Evolutionary conservation across 1,140 invertebrate species (phyloP), one percentile per base, ranked within the genome.

Genomic region (Bombus confusus): DNA sequence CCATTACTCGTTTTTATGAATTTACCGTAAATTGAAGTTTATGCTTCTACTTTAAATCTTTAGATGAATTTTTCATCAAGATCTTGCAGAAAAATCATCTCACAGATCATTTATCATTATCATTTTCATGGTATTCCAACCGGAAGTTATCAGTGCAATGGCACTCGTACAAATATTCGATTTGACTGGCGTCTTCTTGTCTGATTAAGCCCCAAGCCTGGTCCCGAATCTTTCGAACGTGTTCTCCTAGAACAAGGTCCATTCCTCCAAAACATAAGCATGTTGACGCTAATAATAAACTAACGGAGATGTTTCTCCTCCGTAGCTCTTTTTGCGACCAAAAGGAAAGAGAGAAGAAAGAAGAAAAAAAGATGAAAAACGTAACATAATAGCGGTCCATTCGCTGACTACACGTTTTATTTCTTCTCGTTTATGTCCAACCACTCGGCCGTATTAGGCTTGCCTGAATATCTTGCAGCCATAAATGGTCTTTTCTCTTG

Each of bases 201-300:
- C 25, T 66, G 22, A 39, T 25, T 25, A 15, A 47, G 59, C 3
- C 28, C 4, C 6, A 41, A 34, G 22, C 5, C 34, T 2, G 15
- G 13, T 64, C 25, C 39, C 10, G 31, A 41, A 34, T 41, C 47
- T 68, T 72, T 82, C 39, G n/a, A 62, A 57, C 22, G 39, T 28
- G 18, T 41, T 82, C 39, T 74, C 9, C 39, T 78, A 52, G 47
- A 71, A 37, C 41, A 69, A 78, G 39, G 25, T 52, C 43, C 69
- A 62, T 85, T 83, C 80, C 47, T 86, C 80, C 73, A 78, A 86
- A 86, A 86, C 66, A 83, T 31, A 83, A 69, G 57, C 66, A 57
- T 83, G 62, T 76, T 47, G 34, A 77, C 39, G 85, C 85, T 86
- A 86, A 86, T 86, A 86, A 86, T 86, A 86, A 86, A 77, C 80